phyloP scores from a whole-genome alignment of 92 coral and sea anemone species.

The Parazoanthus atlanticus region DNA sequence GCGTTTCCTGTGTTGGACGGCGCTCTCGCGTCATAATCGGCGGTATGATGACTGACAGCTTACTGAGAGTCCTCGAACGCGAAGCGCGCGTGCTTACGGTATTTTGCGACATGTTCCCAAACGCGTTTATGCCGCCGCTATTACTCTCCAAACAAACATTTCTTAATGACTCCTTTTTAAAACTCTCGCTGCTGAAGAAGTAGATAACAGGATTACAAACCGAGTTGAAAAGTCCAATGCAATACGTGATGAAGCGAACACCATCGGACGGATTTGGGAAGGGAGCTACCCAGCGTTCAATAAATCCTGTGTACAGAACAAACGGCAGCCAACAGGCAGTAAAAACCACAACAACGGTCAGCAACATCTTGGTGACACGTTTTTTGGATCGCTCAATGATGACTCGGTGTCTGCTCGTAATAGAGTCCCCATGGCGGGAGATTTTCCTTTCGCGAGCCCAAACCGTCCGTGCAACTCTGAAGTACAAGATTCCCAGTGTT shows the following conservation, averaged over 20 bases:
- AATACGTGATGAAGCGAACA: conserved; percentile 63
- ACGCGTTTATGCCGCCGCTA: conserved; percentile 22
- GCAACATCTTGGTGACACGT: conserved; percentile 77
- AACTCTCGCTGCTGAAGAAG: conserved; percentile 74
- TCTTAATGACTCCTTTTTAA: conserved; percentile 71
- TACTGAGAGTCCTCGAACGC: conserved; percentile 19
- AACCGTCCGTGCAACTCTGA: conserved; percentile 76
- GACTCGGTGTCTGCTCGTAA: conserved; percentile 45
- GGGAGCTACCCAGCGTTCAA: conserved; percentile 79
- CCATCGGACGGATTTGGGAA: conserved; percentile 85
- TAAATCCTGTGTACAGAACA: conserved; percentile 76
- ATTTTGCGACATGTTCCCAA: neutral
- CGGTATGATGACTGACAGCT: conserved; percentile 19
- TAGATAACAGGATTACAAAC: conserved; percentile 84
- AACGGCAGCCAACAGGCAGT: conserved; percentile 77
- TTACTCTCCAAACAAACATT: conserved; percentile 65
- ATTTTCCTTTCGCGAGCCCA: conserved; percentile 86
- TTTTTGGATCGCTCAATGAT: conserved; percentile 65
- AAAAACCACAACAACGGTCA: conserved; percentile 73
- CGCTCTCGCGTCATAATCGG: conserved; percentile 25
- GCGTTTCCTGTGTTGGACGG: neutral
- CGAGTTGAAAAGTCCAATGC: conserved; percentile 77
- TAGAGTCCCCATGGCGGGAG: conserved; percentile 68
- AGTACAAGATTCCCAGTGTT: conserved; percentile 68
- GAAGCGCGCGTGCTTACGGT: neutral